Conservation (phyloP, 30 jellyfish, hydroid and myxozoan genomes). For the Nemopilema nomurai region DNA sequence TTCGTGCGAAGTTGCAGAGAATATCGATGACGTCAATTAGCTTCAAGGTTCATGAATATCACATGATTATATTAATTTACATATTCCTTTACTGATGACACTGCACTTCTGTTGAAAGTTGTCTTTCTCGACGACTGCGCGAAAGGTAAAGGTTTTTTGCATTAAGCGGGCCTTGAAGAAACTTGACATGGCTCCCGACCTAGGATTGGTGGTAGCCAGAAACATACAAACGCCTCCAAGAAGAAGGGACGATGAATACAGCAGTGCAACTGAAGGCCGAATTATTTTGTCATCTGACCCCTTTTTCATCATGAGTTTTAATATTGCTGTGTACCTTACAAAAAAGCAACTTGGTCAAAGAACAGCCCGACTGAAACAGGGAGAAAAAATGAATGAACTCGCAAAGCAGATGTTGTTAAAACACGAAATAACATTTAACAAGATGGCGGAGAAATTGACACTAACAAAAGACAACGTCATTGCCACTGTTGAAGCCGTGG, state of each 20-base stretch:
- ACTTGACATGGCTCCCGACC: conserved; percentile 27
- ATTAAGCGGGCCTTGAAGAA: not conserved
- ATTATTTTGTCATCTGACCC: not conserved
- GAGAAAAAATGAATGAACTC: conserved; percentile 59
- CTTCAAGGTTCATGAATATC: not conserved
- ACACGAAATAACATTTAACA: conserved; percentile 51
- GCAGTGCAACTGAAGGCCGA: not conserved
- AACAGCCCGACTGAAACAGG: conserved; percentile 12
- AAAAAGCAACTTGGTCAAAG: conserved; percentile 1
- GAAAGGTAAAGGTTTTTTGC: not conserved
- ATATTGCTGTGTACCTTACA: conserved; percentile 24
- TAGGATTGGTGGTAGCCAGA: conserved; percentile 10
- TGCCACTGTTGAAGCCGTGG: conserved; percentile 34
- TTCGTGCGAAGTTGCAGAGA: not conserved
- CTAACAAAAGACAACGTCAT: conserved; percentile 16
- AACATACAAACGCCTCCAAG: not conserved
- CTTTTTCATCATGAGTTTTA: conserved; percentile 14
- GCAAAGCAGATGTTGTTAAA: conserved; percentile 48
- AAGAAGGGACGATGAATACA: conserved; percentile 7
- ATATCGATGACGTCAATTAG: not conserved
- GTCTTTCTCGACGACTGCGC: not conserved
- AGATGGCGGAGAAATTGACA: conserved; percentile 23
- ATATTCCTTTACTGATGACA: not conserved
- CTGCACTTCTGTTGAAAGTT: not conserved
- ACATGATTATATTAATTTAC: no score